Conservation (phyloP, 2,797 vertebrate species). For the Trachurus trachurus region DNA sequence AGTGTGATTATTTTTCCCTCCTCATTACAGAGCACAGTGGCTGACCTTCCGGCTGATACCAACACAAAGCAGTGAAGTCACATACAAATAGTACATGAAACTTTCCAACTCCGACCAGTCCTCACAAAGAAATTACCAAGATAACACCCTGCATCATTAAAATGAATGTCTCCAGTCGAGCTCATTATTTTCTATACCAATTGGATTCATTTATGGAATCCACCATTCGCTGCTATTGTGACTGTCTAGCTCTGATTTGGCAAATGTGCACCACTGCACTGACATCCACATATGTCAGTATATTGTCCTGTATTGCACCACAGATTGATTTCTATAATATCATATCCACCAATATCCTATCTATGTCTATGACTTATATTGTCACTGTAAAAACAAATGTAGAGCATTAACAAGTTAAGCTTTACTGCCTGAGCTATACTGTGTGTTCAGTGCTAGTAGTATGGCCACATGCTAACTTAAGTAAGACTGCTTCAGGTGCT, state of each 20-base stretch:
- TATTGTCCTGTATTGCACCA: not conserved
- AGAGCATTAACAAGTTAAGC: not conserved
- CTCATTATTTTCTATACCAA: conserved; percentile 21
- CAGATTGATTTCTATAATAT: not conserved
- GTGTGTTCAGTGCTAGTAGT: not conserved
- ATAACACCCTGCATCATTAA: not conserved
- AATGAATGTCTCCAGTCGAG: not conserved
- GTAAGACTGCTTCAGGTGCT: not conserved
- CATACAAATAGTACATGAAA: conserved; percentile 5
- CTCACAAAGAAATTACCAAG: not conserved
- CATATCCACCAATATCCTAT: not conserved
- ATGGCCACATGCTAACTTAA: not conserved
- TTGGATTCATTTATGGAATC: not conserved
- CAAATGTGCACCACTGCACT: not conserved
- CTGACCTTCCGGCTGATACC: conserved; percentile 61
- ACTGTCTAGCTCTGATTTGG: not conserved
- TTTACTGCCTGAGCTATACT: not conserved
- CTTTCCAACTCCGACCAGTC: conserved; percentile 9
- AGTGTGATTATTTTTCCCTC: conserved; percentile 64
- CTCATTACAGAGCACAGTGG: conserved; percentile 69
- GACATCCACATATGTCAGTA: not conserved
- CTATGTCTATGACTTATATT: not conserved
- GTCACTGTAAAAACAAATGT: not conserved
- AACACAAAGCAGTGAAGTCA: conserved; percentile 39
- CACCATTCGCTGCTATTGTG: not conserved